These are phyloP conservation scores for Drosophila gunungcola DNA, from an alignment of 1,140 invertebrate genomes.

Conservation along the genomic window DNA sequence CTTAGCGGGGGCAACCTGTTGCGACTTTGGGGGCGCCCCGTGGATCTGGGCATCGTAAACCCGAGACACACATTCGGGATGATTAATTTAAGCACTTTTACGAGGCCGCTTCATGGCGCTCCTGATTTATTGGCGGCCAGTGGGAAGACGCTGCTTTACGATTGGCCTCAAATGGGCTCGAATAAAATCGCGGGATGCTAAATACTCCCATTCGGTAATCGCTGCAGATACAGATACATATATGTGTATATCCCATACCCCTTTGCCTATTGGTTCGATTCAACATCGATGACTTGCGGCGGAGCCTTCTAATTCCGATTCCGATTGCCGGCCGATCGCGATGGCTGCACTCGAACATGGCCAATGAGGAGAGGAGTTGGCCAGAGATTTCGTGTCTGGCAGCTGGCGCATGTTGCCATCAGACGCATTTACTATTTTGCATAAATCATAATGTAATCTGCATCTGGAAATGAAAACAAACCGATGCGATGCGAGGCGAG, in stretches of 20 bases:
- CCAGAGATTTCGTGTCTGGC: conserved; percentile 34
- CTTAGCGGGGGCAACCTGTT: conserved; percentile 68
- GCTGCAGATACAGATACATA: not conserved
- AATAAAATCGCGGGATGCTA: conserved; percentile 34
- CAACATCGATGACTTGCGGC: not conserved
- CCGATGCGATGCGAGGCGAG: conserved; percentile 30
- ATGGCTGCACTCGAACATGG: conserved; percentile 30
- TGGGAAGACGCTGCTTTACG: conserved; percentile 58
- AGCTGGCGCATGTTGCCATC: conserved; percentile 81
- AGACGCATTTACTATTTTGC: conserved; percentile 84
- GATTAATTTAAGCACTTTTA: conserved; percentile 85
- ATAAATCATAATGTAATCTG: conserved; percentile 85
- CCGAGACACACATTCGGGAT: conserved; percentile 76
- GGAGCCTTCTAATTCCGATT: conserved; percentile 19
- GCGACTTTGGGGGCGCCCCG: conserved; percentile 50
- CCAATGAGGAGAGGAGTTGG: conserved; percentile 25
- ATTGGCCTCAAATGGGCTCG: conserved; percentile 53
- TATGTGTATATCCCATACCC: not conserved
- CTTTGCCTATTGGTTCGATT: conserved; percentile 6
- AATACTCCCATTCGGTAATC: conserved; percentile 14
- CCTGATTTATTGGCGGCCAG: conserved; percentile 78
- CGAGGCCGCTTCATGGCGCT: conserved; percentile 77
- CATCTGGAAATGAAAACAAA: conserved; percentile 84
- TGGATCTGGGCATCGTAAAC: conserved; percentile 68
- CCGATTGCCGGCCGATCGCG: conserved; percentile 25